Percentiles rank a stretch among this genome's conserved stretches.
These are phyloP conservation scores for Drosophila anomelani DNA, from an alignment of 2,888 invertebrate species.

Conservation along the genomic window DNA sequence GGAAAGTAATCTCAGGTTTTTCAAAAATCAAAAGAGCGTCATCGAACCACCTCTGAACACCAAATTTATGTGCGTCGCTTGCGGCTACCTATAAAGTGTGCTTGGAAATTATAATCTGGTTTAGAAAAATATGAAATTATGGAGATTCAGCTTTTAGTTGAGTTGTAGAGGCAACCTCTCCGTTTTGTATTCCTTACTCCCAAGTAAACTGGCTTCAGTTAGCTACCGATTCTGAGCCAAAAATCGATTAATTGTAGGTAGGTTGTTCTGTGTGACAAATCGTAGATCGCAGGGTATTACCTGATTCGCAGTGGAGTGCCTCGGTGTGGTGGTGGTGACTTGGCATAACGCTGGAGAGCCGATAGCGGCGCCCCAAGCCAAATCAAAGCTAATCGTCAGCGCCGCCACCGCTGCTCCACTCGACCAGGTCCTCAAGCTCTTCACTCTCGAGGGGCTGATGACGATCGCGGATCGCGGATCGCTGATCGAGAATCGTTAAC, in stretches of 20 bases:
- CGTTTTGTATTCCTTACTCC: too few species aligned
- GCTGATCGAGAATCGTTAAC: neutral
- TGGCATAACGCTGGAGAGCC: neutral
- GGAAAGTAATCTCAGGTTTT: too few species aligned
- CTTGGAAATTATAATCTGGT: neutral
- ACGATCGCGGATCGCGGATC: neutral
- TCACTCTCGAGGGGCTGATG: slow-evolving; percentile 23
- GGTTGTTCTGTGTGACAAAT: neutral
- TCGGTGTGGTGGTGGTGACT: neutral
- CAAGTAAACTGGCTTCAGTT: neutral
- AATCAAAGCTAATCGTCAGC: slow-evolving; percentile 37
- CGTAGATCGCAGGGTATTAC: slow-evolving; percentile 11
- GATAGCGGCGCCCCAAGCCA: slow-evolving; percentile 24
- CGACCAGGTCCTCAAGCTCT: slow-evolving; percentile 28
- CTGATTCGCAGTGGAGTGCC: neutral
- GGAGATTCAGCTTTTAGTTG: neutral
- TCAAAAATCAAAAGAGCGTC: too few species aligned
- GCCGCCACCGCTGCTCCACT: slow-evolving; percentile 22
- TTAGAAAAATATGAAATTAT: neutral
- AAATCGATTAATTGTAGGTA: neutral
- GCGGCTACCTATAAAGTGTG: neutral
- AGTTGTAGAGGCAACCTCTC: neutral
- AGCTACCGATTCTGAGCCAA: neutral
- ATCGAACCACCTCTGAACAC: too few species aligned
- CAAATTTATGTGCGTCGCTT: too few species aligned